Base-by-base conservation (phyloP, 2,113 vertebrate genomes). In the Nymphicus hollandicus region DNA sequence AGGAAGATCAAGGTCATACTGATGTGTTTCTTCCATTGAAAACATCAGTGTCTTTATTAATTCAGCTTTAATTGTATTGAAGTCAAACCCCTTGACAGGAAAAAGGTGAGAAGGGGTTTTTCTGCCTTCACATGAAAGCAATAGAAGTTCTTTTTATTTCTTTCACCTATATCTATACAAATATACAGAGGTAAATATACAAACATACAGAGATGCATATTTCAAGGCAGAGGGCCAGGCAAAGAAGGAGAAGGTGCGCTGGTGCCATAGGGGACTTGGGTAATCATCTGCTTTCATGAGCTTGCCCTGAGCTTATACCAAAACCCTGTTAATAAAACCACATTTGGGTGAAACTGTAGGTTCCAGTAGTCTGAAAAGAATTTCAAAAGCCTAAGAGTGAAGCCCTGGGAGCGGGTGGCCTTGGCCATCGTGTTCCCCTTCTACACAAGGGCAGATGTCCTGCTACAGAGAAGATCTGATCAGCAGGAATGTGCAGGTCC, bases 401-500 rank as follows among this genome's bases (percentile, higher is more conserved):
- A 81, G 49, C 24, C 10, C 23, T 63, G 74, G 68, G 6, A 29
- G 22, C 0, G 4, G 14, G 20, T 14, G 28, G 6, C 29, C 49
- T 76, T 0, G 0, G 37, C 14, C 29, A 18, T 8, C 1, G 2
- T 10, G 14, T 33, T 50, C 43, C 72, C 44, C 66, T 35, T 4
- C 28, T 22, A 13, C 16, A 37, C 46, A 35, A 68, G 29, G 14
- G 15, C 50, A 68, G 50, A 22, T 18, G 23, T 33, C 35, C 27
- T 7, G 41, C 35, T 29, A 47, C 47, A 0, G 6, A 29, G 52
- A 8, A 18, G 27, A n/a, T 12, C 11, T 24, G 37, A 7, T 27
- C 58, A 56, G 31, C 33, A 13, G 37, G 35, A 64, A 27, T 1
- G 37, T 39, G 17, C 7, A 68, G 70, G 10, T 47, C 43, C 41